Percentiles rank a stretch among this genome's conserved stretches.
phyloP scores from a whole-genome alignment of 2,797 vertebrate species.

The Scarus forsteni region DNA sequence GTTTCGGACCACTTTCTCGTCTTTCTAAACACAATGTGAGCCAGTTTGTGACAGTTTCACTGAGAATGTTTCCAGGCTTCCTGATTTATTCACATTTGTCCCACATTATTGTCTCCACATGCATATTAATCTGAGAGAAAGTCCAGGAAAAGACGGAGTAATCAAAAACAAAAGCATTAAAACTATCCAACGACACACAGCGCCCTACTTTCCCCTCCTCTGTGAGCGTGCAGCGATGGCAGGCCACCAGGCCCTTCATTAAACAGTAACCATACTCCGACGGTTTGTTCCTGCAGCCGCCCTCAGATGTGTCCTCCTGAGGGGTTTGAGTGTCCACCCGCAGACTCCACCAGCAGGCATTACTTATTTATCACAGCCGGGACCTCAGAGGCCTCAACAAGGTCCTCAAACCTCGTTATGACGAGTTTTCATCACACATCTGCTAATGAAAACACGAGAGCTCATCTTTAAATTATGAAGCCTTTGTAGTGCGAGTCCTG shows the following conservation, averaged over 20 bases:
- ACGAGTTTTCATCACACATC: constrained; percentile 81
- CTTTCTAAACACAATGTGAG: constrained; percentile 37
- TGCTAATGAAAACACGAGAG: constrained; percentile 73
- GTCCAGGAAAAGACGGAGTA: constrained; percentile 37
- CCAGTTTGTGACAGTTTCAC: constrained; percentile 27
- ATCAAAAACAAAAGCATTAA: constrained; percentile 63
- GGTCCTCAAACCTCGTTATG: constrained; percentile 84
- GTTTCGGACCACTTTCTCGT: constrained; percentile 13
- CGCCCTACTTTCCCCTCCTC: constrained; percentile 67
- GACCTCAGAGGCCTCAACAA: constrained; percentile 64
- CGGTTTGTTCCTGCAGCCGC: constrained; percentile 51
- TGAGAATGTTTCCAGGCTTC: constrained; percentile 21
- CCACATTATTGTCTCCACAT: constrained; percentile 55
- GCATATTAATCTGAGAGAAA: constrained; percentile 45
- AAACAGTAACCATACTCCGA: constrained; percentile 64
- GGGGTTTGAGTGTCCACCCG: constrained; percentile 65
- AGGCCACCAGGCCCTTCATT: constrained; percentile 80
- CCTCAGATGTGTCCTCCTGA: constrained; percentile 52
- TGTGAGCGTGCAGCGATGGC: constrained; percentile 59
- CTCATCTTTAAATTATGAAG: constrained; percentile 81
- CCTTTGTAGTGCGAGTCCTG: constrained; percentile 36
- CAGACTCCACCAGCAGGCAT: constrained; percentile 46
- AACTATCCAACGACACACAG: constrained; percentile 50
- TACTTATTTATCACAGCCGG: constrained; percentile 76
- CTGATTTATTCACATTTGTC: constrained; percentile 65